Conservation (phyloP, 2,797 vertebrate genomes). For the Myotis pilosus region DNA sequence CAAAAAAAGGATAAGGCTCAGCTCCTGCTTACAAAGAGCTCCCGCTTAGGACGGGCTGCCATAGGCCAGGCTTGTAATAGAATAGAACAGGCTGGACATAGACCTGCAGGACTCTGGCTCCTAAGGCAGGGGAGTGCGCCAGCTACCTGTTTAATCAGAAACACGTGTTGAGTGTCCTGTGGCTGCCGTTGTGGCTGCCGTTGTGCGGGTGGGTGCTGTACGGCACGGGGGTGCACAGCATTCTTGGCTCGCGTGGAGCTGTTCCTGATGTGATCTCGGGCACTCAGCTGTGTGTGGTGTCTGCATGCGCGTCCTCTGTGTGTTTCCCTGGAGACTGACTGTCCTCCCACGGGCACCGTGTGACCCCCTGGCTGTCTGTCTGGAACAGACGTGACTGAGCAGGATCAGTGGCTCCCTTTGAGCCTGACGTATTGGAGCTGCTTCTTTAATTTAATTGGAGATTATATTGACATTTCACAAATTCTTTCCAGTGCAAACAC, state of each 20-base stretch:
- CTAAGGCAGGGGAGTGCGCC: neutral
- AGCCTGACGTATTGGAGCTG: neutral
- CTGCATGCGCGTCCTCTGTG: accelerated
- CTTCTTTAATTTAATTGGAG: neutral
- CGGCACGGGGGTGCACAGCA: accelerated
- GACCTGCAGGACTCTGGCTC: neutral
- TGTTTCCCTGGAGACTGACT: neutral
- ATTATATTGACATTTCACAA: neutral
- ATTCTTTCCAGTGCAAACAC: neutral
- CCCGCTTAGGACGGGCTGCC: neutral
- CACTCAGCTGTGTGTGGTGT: neutral
- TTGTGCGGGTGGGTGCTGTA: neutral
- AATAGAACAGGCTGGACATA: neutral
- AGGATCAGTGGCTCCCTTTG: neutral
- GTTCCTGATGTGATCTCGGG: neutral
- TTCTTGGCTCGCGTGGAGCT: accelerated
- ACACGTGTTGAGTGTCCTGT: accelerated
- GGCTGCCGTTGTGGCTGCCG: too few relatives aligned
- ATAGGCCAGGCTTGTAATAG: neutral
- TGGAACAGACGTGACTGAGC: neutral
- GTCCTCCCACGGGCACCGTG: neutral
- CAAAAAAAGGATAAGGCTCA: neutral
- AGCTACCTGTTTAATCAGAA: neutral
- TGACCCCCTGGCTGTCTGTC: neutral
- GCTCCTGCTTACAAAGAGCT: neutral